Conservation (phyloP, 2,888 invertebrate species). For the Neoaliturus tenellus region DNA sequence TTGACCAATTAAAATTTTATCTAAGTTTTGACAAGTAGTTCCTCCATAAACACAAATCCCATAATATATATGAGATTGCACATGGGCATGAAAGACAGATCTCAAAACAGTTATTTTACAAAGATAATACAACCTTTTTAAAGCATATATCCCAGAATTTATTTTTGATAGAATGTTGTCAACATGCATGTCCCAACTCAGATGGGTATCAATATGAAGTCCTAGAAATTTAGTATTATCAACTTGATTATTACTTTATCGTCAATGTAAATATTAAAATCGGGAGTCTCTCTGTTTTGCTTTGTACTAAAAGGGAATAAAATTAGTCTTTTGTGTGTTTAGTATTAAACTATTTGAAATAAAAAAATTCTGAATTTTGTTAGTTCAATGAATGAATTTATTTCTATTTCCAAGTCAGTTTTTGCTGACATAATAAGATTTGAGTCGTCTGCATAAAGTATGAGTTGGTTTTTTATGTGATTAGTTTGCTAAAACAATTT, state of each 20-base stretch:
- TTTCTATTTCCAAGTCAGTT: background rate
- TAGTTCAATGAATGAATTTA: background rate
- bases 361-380: background rate
- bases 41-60: too few relatives aligned
- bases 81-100: too few relatives aligned
- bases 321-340: conserved; percentile 10
- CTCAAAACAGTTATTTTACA: too few relatives aligned
- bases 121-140: too few relatives aligned
- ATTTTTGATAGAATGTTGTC: too few relatives aligned
- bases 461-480: background rate
- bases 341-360: background rate
- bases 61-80: too few relatives aligned
- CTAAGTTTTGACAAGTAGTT: too few relatives aligned
- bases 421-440: conserved; percentile 28
- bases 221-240: background rate
- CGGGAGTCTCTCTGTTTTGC: background rate
- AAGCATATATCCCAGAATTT: too few relatives aligned
- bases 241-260: background rate
- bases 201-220: background rate
- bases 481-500: background rate
- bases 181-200: background rate
- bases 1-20: too few relatives aligned
- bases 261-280: background rate
- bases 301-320: background rate
- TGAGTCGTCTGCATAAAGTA: conserved; percentile 20